Conservation (phyloP, 2,113 vertebrate species). For the Chrysemys picta region DNA sequence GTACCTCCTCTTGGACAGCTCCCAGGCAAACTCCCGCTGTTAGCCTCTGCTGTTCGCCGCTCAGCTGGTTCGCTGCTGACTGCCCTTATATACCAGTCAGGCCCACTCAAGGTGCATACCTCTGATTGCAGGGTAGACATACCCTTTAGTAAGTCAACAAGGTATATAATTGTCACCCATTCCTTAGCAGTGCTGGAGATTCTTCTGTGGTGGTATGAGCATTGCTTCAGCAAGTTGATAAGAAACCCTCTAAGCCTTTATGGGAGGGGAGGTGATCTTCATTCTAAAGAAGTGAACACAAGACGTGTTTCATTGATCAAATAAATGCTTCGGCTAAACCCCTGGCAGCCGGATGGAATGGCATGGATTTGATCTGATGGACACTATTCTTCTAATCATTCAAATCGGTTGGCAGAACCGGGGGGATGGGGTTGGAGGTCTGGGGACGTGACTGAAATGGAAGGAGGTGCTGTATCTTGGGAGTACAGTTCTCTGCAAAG, state of each 20-base stretch:
- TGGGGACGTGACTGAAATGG: fast-evolving
- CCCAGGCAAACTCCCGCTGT: too few relatives aligned
- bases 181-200: background rate
- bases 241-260: background rate
- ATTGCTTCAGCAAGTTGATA: background rate
- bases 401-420: background rate
- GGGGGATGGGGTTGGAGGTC: background rate
- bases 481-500: too few relatives aligned
- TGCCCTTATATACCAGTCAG: too few relatives aligned
- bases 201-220: background rate
- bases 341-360: background rate
- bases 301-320: background rate
- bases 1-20: too few relatives aligned
- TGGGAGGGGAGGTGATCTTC: background rate
- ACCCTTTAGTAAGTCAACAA: too few relatives aligned
- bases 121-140: too few relatives aligned
- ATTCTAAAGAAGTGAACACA: background rate
- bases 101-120: too few relatives aligned
- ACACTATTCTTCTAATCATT: background rate
- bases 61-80: too few relatives aligned
- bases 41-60: too few relatives aligned
- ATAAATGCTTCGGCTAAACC: background rate
- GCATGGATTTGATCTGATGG: background rate
- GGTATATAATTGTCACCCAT: background rate
- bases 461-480: background rate